Conservation (phyloP, 2,888 invertebrate genomes). For the Amphipyra tragopoginis region DNA sequence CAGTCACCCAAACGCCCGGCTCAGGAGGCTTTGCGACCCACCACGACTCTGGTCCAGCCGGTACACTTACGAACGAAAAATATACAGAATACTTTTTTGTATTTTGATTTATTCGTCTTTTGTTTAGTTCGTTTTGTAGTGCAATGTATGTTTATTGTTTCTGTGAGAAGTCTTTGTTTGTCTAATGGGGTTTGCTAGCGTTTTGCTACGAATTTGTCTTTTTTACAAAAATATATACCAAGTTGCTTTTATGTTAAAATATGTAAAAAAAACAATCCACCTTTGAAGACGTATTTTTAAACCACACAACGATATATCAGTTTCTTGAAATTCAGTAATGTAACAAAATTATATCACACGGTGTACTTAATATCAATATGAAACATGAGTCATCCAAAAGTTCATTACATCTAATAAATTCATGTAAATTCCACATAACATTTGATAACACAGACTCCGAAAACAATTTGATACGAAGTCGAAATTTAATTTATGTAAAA, state of each 20-base stretch:
- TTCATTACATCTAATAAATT: slow-evolving; percentile 29
- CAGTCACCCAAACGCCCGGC: slow-evolving; percentile 72
- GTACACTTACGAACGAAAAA: slow-evolving; percentile 49
- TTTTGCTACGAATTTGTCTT: too few species aligned
- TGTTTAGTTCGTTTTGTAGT: slow-evolving; percentile 16
- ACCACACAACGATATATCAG: too few species aligned
- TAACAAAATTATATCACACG: too few species aligned
- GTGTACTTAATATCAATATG: slow-evolving; percentile 2
- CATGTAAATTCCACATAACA: slow-evolving; percentile 24
- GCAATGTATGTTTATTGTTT: background rate
- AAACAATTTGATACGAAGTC: slow-evolving; percentile 58
- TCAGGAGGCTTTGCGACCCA: slow-evolving; percentile 67
- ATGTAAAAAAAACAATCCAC: too few species aligned
- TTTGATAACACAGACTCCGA: slow-evolving; percentile 56
- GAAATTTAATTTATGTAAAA: slow-evolving; percentile 73
- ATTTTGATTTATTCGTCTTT: slow-evolving; percentile 34
- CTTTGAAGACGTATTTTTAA: too few species aligned
- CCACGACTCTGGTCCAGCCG: slow-evolving; percentile 70
- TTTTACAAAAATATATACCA: too few species aligned
- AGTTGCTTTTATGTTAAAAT: too few species aligned
- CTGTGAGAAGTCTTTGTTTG: too few species aligned
- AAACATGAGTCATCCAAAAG: background rate
- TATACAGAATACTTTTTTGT: slow-evolving; percentile 21
- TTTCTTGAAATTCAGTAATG: too few species aligned
- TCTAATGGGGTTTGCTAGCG: too few species aligned